These are phyloP conservation scores for Cremastinae sp. DNA, from an alignment of 2,888 invertebrate genomes.

Conservation along the genomic window DNA sequence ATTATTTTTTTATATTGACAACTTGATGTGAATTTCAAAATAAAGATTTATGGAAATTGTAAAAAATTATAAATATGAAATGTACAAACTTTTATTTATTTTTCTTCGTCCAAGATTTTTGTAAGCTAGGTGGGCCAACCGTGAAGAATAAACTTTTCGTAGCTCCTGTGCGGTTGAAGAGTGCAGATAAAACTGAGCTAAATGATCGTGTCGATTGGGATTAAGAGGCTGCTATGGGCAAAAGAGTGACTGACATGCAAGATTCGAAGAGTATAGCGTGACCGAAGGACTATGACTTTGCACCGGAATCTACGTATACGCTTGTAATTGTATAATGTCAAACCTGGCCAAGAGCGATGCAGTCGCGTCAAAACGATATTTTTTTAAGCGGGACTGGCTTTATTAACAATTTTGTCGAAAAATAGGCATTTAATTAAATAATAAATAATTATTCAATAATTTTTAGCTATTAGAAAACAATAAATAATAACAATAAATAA, in stretches of 20 bases:
- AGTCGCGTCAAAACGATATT: no score
- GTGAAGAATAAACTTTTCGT: neutral
- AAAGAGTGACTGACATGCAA: slow-evolving; percentile 43
- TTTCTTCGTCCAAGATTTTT: neutral
- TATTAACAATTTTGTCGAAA: no score
- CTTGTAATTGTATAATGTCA: slow-evolving; percentile 50
- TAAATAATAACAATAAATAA: no score
- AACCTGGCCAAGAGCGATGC: neutral
- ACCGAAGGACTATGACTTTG: slow-evolving; percentile 57
- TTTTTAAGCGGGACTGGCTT: no score
- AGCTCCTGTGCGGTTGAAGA: slow-evolving; percentile 22
- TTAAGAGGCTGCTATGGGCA: slow-evolving; percentile 38
- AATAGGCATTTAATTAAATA: no score
- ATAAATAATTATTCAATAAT: no score
- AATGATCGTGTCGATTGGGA: slow-evolving; percentile 51
- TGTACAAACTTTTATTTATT: neutral
- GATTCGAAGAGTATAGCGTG: slow-evolving; percentile 51
- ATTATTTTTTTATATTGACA: no score
- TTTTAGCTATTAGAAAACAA: no score
- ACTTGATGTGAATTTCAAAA: no score
- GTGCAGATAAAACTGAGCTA: slow-evolving; percentile 52
- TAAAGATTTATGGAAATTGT: no score
- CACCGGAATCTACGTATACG: slow-evolving; percentile 40
- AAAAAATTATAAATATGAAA: neutral
- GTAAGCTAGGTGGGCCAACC: neutral